phyloP scores from a whole-genome alignment of 2,888 invertebrate genomes.

The Trachelus stipa region DNA sequence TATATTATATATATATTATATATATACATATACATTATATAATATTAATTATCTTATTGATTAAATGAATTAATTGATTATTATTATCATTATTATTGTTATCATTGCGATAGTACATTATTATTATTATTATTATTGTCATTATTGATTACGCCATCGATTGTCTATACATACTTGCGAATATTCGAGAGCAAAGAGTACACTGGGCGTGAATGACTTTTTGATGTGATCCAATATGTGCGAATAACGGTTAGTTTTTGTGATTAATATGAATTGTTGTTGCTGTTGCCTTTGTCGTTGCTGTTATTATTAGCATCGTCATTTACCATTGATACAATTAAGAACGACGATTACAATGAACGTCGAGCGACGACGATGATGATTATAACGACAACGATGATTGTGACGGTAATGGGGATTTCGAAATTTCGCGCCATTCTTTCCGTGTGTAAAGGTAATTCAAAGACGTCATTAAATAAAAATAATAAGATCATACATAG shows the following conservation, averaged over 20 bases:
- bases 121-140: background rate
- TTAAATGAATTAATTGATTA: constrained; percentile 17
- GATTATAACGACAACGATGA: constrained; percentile 18
- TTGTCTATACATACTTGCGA: no score
- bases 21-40: constrained; percentile 37
- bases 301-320: no score
- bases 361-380: background rate
- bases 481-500: constrained; percentile 25
- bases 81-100: background rate
- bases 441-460: constrained; percentile 36
- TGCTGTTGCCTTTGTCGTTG: constrained; percentile 22
- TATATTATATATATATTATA: constrained; percentile 43
- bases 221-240: constrained; percentile 27
- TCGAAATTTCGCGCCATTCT: constrained; percentile 22
- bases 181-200: constrained; percentile 33
- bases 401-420: constrained; percentile 13
- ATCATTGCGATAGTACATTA: background rate
- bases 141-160: constrained; percentile 1
- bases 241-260: constrained; percentile 31
- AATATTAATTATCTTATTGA: constrained; percentile 50
- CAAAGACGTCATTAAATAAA: constrained; percentile 28
- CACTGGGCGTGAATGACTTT: constrained; percentile 35
- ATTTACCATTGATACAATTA: no score
- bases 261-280: constrained; percentile 26
- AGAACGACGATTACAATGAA: no score